Conservation (phyloP, 1,140 invertebrate genomes). For the Antheraea mylitta region DNA sequence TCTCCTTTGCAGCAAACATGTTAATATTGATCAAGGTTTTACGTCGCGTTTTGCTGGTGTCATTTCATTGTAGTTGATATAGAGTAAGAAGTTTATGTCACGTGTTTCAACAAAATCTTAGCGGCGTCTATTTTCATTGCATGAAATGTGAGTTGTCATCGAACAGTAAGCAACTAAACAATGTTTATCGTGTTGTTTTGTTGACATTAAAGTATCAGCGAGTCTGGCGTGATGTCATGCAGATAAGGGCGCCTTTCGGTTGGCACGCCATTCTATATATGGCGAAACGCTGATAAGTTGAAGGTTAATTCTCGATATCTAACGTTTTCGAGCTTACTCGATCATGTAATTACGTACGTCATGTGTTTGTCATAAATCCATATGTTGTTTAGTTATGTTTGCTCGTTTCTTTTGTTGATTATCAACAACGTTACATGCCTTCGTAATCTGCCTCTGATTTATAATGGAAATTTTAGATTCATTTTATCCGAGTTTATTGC, state of each 20-base stretch:
- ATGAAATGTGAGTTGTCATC: neutral
- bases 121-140: neutral
- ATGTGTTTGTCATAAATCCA: constrained; percentile 6
- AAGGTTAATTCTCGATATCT: constrained; percentile 47
- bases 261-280: constrained; percentile 43
- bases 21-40: too few species aligned
- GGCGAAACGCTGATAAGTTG: constrained; percentile 46
- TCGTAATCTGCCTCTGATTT: constrained; percentile 34
- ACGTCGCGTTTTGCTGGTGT: too few species aligned
- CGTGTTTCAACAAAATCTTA: neutral
- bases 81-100: neutral
- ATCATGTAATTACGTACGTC: constrained; percentile 6
- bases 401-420: constrained; percentile 6
- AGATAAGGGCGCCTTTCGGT: constrained; percentile 31
- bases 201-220: constrained; percentile 4
- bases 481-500: constrained; percentile 28
- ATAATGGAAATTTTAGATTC: constrained; percentile 42
- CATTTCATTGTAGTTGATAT: neutral
- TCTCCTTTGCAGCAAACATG: too few species aligned
- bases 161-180: neutral
- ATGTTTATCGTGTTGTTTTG: constrained; percentile 16
- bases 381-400: neutral
- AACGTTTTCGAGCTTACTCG: constrained; percentile 12
- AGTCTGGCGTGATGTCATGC: constrained; percentile 23
- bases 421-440: neutral